Evolutionary conservation across 2,888 invertebrate genomes (phyloP).

Genomic region (Mayetiola destructor): DNA sequence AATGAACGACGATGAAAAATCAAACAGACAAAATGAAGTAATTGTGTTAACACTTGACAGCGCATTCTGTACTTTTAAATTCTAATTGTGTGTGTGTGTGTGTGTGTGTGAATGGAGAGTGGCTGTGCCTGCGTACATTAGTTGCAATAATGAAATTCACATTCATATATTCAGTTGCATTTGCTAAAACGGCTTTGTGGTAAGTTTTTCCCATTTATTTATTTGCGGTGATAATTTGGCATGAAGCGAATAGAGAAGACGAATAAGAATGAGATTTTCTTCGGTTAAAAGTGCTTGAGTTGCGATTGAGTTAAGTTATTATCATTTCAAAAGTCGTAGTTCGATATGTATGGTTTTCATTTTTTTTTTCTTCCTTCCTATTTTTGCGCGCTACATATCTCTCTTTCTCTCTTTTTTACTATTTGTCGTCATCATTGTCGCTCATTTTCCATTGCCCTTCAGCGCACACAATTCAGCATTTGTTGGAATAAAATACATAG

Average conservation of each 20-base stretch:
- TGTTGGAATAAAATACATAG: background rate
- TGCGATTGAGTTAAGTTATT: conserved; percentile 13
- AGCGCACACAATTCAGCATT: background rate
- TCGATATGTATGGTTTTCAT: background rate
- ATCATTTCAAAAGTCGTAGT: conserved; percentile 4
- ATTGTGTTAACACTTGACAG: too few species aligned
- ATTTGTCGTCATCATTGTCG: too few species aligned
- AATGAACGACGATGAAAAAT: too few species aligned
- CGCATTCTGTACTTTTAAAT: too few species aligned
- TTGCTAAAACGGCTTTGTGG: conserved; percentile 11
- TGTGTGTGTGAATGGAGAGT: too few species aligned
- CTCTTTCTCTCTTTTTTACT: background rate
- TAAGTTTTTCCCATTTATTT: conserved; percentile 3
- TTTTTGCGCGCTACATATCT: too few species aligned
- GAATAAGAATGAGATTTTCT: too few species aligned
- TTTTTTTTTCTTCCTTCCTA: background rate
- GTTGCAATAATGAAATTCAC: background rate
- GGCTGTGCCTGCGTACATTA: too few species aligned
- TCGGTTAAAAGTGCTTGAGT: background rate
- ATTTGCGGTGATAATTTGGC: conserved; percentile 9
- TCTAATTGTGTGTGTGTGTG: too few species aligned
- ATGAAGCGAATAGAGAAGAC: too few species aligned
- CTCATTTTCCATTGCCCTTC: conserved; percentile 1
- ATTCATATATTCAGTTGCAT: background rate
- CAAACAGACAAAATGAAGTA: too few species aligned